Evolutionary conservation across 2,888 invertebrate species (phyloP).

Genomic region (Scaptomyza flava): DNA sequence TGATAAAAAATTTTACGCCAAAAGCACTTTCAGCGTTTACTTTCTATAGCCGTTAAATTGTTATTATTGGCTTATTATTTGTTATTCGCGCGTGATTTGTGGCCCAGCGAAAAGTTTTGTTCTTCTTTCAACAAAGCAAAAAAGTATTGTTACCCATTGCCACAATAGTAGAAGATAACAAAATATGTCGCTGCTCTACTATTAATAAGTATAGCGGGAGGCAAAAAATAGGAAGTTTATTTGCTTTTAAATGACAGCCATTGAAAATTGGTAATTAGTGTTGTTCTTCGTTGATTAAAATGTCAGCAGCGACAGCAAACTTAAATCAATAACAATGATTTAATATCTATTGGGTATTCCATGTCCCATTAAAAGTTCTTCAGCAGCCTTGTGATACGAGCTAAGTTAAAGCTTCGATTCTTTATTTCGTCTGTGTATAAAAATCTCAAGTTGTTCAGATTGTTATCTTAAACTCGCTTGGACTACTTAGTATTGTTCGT

Average conservation of each 20-base stretch:
- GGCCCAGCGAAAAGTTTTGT: constrained; percentile 10
- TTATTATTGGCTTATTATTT: constrained; percentile 73
- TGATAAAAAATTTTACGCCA: constrained; percentile 46
- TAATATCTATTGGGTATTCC: constrained; percentile 25
- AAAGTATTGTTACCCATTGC: constrained; percentile 39
- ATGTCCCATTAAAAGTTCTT: constrained; percentile 11
- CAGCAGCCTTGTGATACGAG: constrained; percentile 31
- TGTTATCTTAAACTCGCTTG: constrained; percentile 36
- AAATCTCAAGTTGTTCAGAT: constrained; percentile 34
- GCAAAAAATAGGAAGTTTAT: constrained; percentile 50
- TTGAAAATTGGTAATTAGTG: constrained; percentile 62
- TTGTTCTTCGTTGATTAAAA: constrained; percentile 58
- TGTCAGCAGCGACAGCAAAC: constrained; percentile 17
- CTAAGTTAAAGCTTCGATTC: constrained; percentile 11
- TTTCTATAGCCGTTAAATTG: constrained; percentile 62
- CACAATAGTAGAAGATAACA: constrained; percentile 58
- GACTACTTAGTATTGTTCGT: constrained; percentile 13
- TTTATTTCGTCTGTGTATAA: neutral
- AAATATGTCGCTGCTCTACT: constrained; percentile 53
- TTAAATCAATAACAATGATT: constrained; percentile 11
- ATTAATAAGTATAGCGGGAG: constrained; percentile 32
- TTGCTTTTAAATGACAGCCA: constrained; percentile 42
- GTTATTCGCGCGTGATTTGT: constrained; percentile 43
- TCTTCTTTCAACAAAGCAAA: constrained; percentile 13
- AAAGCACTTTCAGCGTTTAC: constrained; percentile 45